Conservation (phyloP, 2,113 vertebrate genomes). For the Lophius piscatorius region DNA sequence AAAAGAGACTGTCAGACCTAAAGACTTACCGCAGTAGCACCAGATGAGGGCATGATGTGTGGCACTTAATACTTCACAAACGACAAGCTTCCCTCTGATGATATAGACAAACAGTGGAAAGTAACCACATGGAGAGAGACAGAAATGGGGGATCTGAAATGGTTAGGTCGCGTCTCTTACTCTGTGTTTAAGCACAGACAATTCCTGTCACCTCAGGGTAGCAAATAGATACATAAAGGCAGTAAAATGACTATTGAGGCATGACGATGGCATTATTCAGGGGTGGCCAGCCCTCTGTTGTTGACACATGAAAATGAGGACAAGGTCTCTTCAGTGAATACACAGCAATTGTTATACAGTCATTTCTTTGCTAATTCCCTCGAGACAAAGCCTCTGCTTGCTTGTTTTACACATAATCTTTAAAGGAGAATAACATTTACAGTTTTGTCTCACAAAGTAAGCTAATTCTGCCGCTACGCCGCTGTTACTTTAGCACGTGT, state of each 20-base stretch:
- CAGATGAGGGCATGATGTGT: slow-evolving; percentile 34
- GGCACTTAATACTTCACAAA: slow-evolving; percentile 58
- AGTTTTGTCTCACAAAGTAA: neutral
- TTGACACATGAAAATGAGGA: slow-evolving; percentile 28
- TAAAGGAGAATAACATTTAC: slow-evolving; percentile 13
- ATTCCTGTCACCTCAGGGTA: slow-evolving; percentile 64
- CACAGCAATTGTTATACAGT: slow-evolving; percentile 15
- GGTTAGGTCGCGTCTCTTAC: slow-evolving; percentile 37
- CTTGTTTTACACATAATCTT: neutral
- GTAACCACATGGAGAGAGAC: slow-evolving; percentile 37
- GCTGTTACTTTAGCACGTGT: no score
- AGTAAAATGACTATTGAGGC: slow-evolving; percentile 49
- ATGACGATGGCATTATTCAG: slow-evolving; percentile 44
- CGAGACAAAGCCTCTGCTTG: neutral
- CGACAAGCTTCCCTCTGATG: slow-evolving; percentile 58
- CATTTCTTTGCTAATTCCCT: slow-evolving; percentile 1
- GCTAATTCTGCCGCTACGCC: neutral
- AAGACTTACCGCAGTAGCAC: slow-evolving; percentile 23
- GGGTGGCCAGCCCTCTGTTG: slow-evolving; percentile 33
- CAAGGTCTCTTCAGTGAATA: slow-evolving; percentile 15
- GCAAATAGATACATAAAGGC: slow-evolving; percentile 69
- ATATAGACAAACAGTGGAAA: slow-evolving; percentile 63
- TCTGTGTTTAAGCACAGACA: slow-evolving; percentile 64
- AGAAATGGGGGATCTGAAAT: slow-evolving; percentile 22
- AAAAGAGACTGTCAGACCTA: slow-evolving; percentile 40